These are phyloP conservation scores for Brachyrhaphis roseni DNA, from an alignment of 2,797 vertebrate species.

Conservation along the genomic window DNA sequence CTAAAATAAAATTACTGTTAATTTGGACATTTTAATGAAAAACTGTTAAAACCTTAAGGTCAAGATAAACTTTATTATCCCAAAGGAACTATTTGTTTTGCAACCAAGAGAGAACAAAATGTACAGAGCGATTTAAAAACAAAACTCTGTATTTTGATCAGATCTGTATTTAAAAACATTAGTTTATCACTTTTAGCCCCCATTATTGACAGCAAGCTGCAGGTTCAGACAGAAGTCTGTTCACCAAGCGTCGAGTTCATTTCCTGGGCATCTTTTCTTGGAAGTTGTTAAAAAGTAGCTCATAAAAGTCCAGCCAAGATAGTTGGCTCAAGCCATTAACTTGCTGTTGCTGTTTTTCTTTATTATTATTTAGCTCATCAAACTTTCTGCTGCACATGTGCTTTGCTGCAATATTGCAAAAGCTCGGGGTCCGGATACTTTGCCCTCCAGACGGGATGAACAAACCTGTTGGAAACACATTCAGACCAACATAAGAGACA, in stretches of 20 bases:
- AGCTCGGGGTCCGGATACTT: neutral
- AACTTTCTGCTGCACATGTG: neutral
- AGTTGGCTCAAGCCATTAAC: neutral
- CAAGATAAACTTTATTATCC: neutral
- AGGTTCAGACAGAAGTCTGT: neutral
- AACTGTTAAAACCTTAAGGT: neutral
- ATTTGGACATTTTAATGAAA: neutral
- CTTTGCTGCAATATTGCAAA: neutral
- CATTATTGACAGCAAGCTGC: neutral
- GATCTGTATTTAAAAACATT: neutral
- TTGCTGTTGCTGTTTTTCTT: neutral
- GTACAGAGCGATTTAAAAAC: neutral
- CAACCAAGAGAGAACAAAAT: neutral
- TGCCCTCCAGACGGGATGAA: neutral
- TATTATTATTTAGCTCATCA: neutral
- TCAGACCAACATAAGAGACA: neutral
- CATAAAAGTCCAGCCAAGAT: constrained; percentile 2
- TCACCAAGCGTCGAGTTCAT: neutral
- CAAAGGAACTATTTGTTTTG: neutral
- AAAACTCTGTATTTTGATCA: neutral
- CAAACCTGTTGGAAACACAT: neutral
- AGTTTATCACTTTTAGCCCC: neutral
- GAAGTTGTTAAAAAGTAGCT: neutral
- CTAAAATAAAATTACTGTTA: neutral
- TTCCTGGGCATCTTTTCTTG: neutral